Conservation (phyloP, 2,888 invertebrate species). For the Rhagium mordax region DNA sequence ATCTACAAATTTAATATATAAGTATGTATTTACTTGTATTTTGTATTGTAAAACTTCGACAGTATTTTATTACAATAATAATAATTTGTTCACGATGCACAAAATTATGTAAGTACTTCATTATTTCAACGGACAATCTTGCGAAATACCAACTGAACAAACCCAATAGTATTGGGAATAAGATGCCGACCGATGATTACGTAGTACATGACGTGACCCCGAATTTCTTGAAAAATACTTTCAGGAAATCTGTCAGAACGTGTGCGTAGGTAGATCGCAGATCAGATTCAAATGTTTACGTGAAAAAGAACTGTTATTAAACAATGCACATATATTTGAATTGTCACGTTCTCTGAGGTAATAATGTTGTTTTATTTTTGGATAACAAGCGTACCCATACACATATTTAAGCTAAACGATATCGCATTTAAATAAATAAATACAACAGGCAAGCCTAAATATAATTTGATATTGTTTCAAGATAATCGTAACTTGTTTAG, state of each 20-base stretch:
- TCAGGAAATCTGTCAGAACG: background rate
- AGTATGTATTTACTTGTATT: too few relatives aligned
- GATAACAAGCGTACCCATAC: background rate
- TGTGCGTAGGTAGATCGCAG: background rate
- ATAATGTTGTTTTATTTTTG: slow-evolving; percentile 8
- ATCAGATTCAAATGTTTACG: background rate
- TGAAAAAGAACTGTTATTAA: slow-evolving; percentile 13
- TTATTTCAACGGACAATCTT: background rate
- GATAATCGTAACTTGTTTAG: background rate
- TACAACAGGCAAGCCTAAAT: background rate
- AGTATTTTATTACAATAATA: too few relatives aligned
- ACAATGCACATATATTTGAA: slow-evolving; percentile 10
- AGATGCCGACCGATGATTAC: background rate
- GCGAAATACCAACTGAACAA: background rate
- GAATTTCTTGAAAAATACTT: background rate
- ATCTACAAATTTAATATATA: too few relatives aligned
- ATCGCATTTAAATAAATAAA: slow-evolving; percentile 7
- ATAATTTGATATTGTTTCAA: background rate
- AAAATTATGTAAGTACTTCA: background rate
- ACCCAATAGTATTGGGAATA: background rate
- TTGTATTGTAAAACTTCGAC: too few relatives aligned
- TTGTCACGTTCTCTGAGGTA: slow-evolving; percentile 11
- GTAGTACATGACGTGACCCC: background rate
- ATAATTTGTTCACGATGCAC: too few relatives aligned
- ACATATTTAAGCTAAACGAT: background rate